Base-by-base conservation (phyloP, 1,140 invertebrate species). In the Zaprionus ornatus region DNA sequence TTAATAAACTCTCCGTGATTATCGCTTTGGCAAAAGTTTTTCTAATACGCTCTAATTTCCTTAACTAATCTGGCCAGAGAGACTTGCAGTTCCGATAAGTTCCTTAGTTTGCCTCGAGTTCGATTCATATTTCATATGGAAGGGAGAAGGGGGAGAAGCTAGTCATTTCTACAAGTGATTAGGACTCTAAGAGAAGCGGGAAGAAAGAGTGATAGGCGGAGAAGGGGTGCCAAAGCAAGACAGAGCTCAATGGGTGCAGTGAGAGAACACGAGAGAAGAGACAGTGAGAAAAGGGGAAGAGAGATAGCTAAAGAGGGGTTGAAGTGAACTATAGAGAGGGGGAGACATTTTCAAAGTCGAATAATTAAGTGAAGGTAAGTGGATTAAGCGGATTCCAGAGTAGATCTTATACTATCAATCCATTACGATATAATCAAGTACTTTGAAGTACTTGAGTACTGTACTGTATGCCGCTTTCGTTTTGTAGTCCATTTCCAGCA, bases 41-140 rank as follows among this genome's bases (percentile, higher is more conserved):
- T 13, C 52, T 29, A 55, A 55, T 55, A 25, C 21, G 23, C 21
- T 55, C 67, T 57, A 65, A 73, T 73, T 73, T 68, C 64, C 70
- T 73, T 12, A 67, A 60, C 70, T 23, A 70, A n/a, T 52, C 45
- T 21, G n/a, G 27, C n/a, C 29, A 63, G 19, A 50, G 45, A 6
- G 40, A 42, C 3, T 45, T 45, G 9, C 19, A 23, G 45, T 23
- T 23, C 17, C 17, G 23, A 50, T 19, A 50, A 50, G 40, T 45
- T 45, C n/a, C 7, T 45, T 45, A 45, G 40, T 17, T 42, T 50
- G 45, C 19, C 12, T 21, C 12, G 10, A 50, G 13, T 50, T 50
- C 45, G 45, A 50, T 50, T 50, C 45, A 50, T 50, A 50, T 50
- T 50, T 50, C 45, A 45, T 17, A 45, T 50, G 19, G 0, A 3